Evolutionary conservation across 2,888 invertebrate genomes (phyloP), one percentile per base, ranked within the genome.

Genomic region (Drosophila birchii): DNA sequence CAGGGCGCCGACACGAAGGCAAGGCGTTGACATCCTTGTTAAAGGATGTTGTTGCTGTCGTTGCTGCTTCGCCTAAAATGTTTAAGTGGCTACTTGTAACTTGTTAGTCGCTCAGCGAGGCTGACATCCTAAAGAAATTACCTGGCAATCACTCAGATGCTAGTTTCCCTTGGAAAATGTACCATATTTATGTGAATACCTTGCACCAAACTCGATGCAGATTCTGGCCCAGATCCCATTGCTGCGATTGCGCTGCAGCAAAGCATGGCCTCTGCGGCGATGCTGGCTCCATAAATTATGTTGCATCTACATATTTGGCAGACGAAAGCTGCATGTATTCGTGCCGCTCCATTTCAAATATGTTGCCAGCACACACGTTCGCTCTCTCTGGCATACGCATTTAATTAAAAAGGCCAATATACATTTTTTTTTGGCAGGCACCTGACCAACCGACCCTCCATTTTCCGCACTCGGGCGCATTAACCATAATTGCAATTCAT

Each of bases 271-370:
- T 26, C 32, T 73, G 69, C 43, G 70, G 54, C 58, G 29, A 32
- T 18, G n/a, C 18, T 32, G 47, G 29, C 47, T 62, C 79, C 72
- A 86, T 85, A 86, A 86, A 87, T 87, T 85, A 85, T 58, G 75
- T 59, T 63, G 51, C 67, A 41, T 69, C 62, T 67, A 26, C 26
- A 26, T 26, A 69, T 79, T 78, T 79, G 75, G 41, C 75, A 75
- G 67, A 78, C 68, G 44, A 49, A 73, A 73, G 60, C 41, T 56
- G 71, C 62, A 53, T 41, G 34, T 16, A 29, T 59, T 36, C 32
- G 47, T 44, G 69, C 61, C 41, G 75, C 58, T 75, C 75, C 62
- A 75, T 59, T 75, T 75, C 69, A 57, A 69, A 61, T 61, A 53
- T 53, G 23, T 23, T 36, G 47, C 16, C 20, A 11, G 38, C 56